Evolutionary conservation across 2,888 invertebrate species (phyloP).

Genomic region (Cephus rjabovi): DNA sequence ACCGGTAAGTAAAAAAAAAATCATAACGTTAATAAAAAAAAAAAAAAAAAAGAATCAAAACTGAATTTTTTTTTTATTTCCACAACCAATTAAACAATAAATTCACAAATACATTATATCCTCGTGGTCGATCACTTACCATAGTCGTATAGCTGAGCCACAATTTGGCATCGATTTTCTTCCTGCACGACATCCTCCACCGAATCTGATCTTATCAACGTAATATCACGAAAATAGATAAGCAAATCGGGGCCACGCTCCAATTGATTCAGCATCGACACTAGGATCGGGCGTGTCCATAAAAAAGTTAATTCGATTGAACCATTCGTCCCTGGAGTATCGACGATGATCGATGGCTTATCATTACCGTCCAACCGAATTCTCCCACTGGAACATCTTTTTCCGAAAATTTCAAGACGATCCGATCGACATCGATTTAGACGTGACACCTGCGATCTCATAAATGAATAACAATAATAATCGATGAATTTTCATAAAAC

Average conservation of each 20-base stretch:
- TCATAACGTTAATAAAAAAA: not conserved
- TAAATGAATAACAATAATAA: not conserved
- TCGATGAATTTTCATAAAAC: not conserved
- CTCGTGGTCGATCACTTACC: conserved; percentile 39
- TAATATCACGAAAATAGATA: not conserved
- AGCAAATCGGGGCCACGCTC: not conserved
- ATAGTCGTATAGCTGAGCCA: conserved; percentile 50
- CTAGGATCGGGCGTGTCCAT: not conserved
- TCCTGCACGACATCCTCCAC: conserved; percentile 53
- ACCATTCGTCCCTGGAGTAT: no score
- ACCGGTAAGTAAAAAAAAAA: not conserved
- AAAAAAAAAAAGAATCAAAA: not conserved
- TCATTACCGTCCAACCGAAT: no score
- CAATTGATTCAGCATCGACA: not conserved
- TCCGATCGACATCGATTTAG: not conserved
- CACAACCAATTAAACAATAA: not conserved
- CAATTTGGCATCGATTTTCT: conserved; percentile 56
- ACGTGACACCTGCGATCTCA: not conserved
- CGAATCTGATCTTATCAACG: not conserved
- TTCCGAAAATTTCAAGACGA: not conserved
- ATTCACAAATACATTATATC: not conserved
- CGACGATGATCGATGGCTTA: no score
- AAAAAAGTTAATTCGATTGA: no score
- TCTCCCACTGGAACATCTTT: not conserved
- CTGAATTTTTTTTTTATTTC: not conserved